These are phyloP conservation scores for Mallotus villosus DNA, from an alignment of 2,797 vertebrate species.

Conservation along the genomic window DNA sequence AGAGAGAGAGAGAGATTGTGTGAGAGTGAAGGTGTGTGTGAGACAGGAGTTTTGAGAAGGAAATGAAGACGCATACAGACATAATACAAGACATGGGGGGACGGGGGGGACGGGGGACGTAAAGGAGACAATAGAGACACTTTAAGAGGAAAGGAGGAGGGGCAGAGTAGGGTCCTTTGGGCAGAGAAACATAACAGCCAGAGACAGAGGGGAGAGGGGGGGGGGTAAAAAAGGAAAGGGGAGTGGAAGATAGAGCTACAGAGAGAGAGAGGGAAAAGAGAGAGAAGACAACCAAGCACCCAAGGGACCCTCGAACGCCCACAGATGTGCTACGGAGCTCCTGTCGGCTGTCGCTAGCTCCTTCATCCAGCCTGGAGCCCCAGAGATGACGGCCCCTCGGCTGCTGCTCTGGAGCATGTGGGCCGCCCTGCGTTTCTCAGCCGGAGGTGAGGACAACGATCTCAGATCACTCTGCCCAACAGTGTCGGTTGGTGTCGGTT, in stretches of 20 bases:
- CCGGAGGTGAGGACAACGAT: conserved; percentile 43
- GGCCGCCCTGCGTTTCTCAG: conserved; percentile 27
- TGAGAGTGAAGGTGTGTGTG: not conserved
- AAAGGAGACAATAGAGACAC: not conserved
- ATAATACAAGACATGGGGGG: not conserved
- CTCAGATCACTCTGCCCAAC: no score
- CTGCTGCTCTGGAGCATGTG: conserved; percentile 39
- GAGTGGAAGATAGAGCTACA: no score
- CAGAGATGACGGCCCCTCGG: not conserved
- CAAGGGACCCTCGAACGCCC: not conserved
- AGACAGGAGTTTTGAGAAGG: not conserved
- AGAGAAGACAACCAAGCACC: not conserved
- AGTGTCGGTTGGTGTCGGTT: not conserved
- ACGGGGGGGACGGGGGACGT: no score
- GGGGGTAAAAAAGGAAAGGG: no score
- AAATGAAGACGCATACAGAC: conserved; percentile 7
- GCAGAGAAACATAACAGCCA: not conserved
- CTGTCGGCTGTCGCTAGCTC: not conserved
- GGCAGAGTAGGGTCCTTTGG: no score
- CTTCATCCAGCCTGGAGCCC: no score
- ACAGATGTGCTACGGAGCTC: conserved; percentile 1
- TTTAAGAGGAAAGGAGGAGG: not conserved
- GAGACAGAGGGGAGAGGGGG: not conserved
- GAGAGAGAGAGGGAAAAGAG: not conserved
- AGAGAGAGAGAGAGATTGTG: not conserved